These are phyloP conservation scores for Gari tellinella DNA, from an alignment of 2,888 invertebrate genomes.

Conservation along the genomic window DNA sequence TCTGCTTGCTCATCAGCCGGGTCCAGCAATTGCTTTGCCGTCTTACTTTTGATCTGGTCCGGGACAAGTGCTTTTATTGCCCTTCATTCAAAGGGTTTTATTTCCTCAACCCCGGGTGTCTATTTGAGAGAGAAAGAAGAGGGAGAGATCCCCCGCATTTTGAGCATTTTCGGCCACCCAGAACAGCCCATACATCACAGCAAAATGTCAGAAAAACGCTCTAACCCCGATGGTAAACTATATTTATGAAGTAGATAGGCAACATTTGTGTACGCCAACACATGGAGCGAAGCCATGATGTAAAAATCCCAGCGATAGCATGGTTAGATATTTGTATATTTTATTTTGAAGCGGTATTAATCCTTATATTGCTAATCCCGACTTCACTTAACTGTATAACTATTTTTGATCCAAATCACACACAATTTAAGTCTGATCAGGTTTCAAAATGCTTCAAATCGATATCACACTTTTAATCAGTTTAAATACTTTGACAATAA, in stretches of 20 bases:
- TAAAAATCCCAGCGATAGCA: slow-evolving; percentile 2
- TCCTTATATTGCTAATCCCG: too few species aligned
- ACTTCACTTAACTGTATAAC: too few species aligned
- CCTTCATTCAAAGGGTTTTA: slow-evolving; percentile 34
- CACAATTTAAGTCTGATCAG: too few species aligned
- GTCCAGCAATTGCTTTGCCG: too few species aligned
- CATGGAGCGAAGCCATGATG: slow-evolving; percentile 18
- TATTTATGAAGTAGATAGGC: slow-evolving; percentile 52
- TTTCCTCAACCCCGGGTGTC: slow-evolving; percentile 43
- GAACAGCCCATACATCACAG: slow-evolving; percentile 53
- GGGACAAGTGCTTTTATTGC: slow-evolving; percentile 54
- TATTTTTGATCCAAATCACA: too few species aligned
- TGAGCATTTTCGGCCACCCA: slow-evolving; percentile 57
- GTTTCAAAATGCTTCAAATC: too few species aligned
- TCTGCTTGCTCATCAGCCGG: too few species aligned
- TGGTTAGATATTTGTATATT: neutral
- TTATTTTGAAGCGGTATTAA: too few species aligned
- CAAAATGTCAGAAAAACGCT: slow-evolving; percentile 51
- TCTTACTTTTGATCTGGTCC: slow-evolving; percentile 20
- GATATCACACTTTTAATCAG: too few species aligned
- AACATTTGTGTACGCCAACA: slow-evolving; percentile 16
- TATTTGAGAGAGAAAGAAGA: slow-evolving; percentile 15
- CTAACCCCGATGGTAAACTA: slow-evolving; percentile 50
- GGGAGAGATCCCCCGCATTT: slow-evolving; percentile 48
- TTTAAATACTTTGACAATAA: too few species aligned